These are phyloP conservation scores for Nephrotoma appendiculata DNA, from an alignment of 2,888 invertebrate genomes.

Conservation along the genomic window DNA sequence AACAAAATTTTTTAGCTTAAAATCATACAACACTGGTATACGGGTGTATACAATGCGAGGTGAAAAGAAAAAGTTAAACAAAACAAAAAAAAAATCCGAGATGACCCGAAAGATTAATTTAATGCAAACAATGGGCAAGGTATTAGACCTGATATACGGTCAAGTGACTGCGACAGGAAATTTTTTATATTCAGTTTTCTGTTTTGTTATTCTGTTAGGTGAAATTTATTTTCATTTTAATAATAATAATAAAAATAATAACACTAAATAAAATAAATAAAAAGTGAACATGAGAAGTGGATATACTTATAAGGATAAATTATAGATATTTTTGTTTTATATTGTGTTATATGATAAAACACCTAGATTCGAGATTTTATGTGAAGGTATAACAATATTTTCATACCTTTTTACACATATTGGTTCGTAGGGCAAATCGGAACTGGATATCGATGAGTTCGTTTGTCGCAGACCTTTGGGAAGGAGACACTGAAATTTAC, in stretches of 20 bases:
- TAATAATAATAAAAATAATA: background rate
- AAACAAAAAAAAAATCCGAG: constrained; percentile 2
- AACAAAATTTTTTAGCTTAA: background rate
- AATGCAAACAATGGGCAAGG: constrained; percentile 9
- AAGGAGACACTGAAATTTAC: too few species aligned
- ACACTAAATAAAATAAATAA: background rate
- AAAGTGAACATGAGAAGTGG: background rate
- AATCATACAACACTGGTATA: background rate
- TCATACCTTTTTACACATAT: too few species aligned
- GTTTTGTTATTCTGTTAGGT: background rate
- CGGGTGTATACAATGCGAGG: background rate
- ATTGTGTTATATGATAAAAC: background rate
- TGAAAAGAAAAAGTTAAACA: background rate
- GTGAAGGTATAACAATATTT: too few species aligned
- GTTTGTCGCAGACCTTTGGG: too few species aligned
- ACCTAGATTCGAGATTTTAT: too few species aligned
- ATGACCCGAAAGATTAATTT: constrained; percentile 10
- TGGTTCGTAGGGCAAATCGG: too few species aligned
- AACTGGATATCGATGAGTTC: too few species aligned
- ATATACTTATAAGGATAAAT: background rate
- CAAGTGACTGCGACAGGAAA: constrained; percentile 10
- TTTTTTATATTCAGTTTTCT: background rate
- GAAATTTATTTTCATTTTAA: background rate
- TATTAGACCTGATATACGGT: constrained; percentile 10
- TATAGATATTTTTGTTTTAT: background rate